These are phyloP conservation scores for Pangasius sanitwongsei DNA, from an alignment of 2,797 vertebrate genomes.

Conservation along the genomic window DNA sequence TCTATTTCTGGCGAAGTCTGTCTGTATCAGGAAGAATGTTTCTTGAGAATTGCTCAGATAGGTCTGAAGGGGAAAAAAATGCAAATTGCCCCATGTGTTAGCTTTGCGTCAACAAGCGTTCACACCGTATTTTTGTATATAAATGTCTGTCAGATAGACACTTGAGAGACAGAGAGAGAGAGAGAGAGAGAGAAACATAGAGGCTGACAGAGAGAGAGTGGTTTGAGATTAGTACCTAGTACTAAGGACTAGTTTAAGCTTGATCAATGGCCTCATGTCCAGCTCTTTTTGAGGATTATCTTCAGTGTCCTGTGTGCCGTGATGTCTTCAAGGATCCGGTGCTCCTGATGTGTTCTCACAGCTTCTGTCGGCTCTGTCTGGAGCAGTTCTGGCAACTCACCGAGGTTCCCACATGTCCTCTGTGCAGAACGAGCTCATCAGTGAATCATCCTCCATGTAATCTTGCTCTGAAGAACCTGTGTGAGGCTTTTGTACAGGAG, in stretches of 20 bases:
- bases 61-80: neutral
- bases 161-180: neutral
- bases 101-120: neutral
- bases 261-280: conserved; percentile 26
- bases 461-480: conserved; percentile 50
- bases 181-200: neutral
- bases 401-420: conserved; percentile 36
- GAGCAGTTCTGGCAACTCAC: conserved; percentile 67
- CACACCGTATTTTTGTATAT: neutral
- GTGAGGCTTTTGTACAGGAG: conserved; percentile 40
- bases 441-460: conserved; percentile 37
- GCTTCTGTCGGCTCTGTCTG: conserved; percentile 76
- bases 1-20: conserved; percentile 11
- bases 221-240: neutral
- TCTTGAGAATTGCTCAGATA: conserved; percentile 18
- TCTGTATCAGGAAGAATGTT: conserved; percentile 17
- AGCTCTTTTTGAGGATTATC: conserved; percentile 62
- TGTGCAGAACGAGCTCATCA: conserved; percentile 45
- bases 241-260: neutral
- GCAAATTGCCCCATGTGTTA: conserved; percentile 14
- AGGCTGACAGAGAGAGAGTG: neutral
- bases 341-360: conserved; percentile 76
- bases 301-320: conserved; percentile 75
- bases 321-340: conserved; percentile 77
- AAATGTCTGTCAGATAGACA: neutral